These are phyloP conservation scores for Ondatra zibethicus DNA, from an alignment of 2,113 vertebrate genomes.

Conservation along the genomic window DNA sequence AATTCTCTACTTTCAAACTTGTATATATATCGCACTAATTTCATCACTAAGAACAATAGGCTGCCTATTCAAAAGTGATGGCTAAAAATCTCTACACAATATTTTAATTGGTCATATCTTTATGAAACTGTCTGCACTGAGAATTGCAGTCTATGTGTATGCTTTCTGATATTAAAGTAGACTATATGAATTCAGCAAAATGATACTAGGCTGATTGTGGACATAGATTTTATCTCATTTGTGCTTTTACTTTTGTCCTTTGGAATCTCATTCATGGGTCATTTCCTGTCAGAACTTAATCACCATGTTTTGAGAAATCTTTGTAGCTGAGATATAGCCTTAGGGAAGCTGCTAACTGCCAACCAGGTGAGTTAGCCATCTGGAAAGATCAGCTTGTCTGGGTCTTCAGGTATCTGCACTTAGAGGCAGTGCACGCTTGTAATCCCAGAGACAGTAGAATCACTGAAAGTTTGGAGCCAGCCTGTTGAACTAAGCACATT, in stretches of 20 bases:
- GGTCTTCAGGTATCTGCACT: not conserved
- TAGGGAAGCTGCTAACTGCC: not conserved
- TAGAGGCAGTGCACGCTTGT: not conserved
- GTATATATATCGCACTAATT: not conserved
- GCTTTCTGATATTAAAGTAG: not conserved
- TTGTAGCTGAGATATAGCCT: not conserved
- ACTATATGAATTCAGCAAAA: not conserved
- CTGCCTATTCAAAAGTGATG: not conserved
- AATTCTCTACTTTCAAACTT: not conserved
- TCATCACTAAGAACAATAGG: not conserved
- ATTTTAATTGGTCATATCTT: not conserved
- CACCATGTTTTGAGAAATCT: not conserved
- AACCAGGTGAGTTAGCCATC: not conserved
- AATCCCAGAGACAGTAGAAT: not conserved
- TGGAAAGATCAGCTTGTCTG: not conserved
- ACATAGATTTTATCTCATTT: not conserved
- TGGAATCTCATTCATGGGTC: not conserved
- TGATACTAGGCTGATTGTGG: not conserved
- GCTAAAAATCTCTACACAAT: not conserved
- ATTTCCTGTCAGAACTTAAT: not conserved
- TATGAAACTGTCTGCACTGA: not conserved
- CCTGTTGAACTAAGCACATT: not conserved
- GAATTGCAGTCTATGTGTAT: not conserved
- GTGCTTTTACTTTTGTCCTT: not conserved
- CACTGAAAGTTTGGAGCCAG: not conserved